phyloP scores from a whole-genome alignment of 2,797 vertebrate genomes.

The Dermochelys coriacea region DNA sequence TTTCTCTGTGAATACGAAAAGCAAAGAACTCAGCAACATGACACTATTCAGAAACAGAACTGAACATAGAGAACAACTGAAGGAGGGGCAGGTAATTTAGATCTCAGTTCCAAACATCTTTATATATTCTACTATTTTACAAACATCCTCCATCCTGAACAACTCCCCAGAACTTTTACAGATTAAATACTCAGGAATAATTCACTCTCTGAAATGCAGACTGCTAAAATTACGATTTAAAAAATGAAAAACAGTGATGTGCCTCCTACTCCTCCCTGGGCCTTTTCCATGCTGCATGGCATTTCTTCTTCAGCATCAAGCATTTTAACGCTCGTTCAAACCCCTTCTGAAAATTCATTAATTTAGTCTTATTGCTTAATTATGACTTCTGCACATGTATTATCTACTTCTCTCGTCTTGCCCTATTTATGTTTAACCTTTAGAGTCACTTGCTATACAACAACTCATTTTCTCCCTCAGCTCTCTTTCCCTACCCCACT shows the following conservation, averaged over 20 bases:
- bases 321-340: background rate
- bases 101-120: background rate
- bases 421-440: background rate
- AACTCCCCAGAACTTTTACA: background rate
- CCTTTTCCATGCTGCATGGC: fast-evolving
- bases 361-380: background rate
- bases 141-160: background rate
- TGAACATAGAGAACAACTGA: background rate
- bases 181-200: conserved; percentile 15
- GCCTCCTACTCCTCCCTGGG: background rate
- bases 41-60: background rate
- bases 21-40: background rate
- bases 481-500: background rate
- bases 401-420: background rate
- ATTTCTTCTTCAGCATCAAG: background rate
- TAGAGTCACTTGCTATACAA: background rate
- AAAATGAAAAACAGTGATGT: background rate
- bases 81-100: background rate
- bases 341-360: background rate
- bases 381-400: background rate
- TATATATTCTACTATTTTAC: background rate
- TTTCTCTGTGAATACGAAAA: background rate
- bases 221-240: background rate
- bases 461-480: background rate
- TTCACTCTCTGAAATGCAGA: background rate